phyloP scores from a whole-genome alignment of 2,888 invertebrate genomes.

The Hypselothyrea guttata region DNA sequence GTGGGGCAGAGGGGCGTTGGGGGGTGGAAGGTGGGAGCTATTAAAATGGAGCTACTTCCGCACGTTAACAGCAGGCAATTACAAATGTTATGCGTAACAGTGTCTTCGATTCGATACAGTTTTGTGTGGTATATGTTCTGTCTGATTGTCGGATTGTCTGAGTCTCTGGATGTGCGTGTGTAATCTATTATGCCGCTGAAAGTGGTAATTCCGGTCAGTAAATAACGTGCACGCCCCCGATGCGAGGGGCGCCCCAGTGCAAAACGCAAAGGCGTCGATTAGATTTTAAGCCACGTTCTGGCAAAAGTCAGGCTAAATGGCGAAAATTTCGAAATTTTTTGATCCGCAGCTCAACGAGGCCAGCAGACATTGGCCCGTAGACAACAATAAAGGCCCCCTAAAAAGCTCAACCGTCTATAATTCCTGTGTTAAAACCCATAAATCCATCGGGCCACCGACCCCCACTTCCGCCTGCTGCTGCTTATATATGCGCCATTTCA shows the following conservation, averaged over 20 bases:
- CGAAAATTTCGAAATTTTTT: constrained; percentile 26
- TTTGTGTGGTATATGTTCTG: constrained; percentile 1
- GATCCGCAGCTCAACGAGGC: background rate
- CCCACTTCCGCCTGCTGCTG: no score
- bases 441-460: no score
- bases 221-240: constrained; percentile 65
- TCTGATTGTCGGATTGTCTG: constrained; percentile 2
- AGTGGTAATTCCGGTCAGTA: constrained; percentile 77
- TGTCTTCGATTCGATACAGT: constrained; percentile 10
- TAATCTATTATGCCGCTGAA: constrained; percentile 77
- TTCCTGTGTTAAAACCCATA: constrained; percentile 75
- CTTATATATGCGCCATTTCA: constrained; percentile 77
- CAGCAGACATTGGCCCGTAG: constrained; percentile 10
- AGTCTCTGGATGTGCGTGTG: constrained; percentile 7
- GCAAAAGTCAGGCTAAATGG: constrained; percentile 49
- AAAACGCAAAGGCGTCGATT: constrained; percentile 58
- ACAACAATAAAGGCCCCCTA: constrained; percentile 53
- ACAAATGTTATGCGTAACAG: constrained; percentile 67
- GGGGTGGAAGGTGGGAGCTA: background rate
- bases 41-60: constrained; percentile 40
- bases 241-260: constrained; percentile 19
- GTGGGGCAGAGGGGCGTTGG: background rate
- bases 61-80: constrained; percentile 71
- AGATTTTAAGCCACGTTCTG: constrained; percentile 61
- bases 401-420: constrained; percentile 68